A percentile compares a stretch with the other conserved stretches of the same genome.
These are phyloP conservation scores for Psittacula echo DNA, from an alignment of 2,797 vertebrate species.

Conservation along the genomic window DNA sequence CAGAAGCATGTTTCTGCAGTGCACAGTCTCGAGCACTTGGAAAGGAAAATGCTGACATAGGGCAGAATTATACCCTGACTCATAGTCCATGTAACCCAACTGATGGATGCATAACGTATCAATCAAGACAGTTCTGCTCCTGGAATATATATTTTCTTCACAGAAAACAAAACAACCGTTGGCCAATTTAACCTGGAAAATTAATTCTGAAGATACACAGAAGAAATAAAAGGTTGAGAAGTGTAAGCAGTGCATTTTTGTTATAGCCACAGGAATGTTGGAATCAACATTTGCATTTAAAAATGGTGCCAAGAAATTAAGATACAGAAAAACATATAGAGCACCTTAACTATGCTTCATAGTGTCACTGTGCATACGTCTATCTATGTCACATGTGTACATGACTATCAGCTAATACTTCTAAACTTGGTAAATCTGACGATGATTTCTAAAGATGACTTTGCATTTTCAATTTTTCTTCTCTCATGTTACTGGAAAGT, in stretches of 20 bases:
- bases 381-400: background rate
- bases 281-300: background rate
- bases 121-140: constrained; percentile 59
- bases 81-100: constrained; percentile 57
- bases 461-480: background rate
- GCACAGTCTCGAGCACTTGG: constrained; percentile 41
- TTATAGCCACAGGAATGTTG: background rate
- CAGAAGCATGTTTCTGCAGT: constrained; percentile 65
- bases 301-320: background rate
- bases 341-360: background rate
- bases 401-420: background rate
- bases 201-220: background rate
- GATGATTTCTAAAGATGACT: background rate
- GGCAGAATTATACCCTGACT: constrained; percentile 69
- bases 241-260: background rate
- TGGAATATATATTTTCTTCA: constrained; percentile 45
- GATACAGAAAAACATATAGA: background rate
- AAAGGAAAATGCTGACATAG: constrained; percentile 51
- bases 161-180: background rate
- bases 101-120: constrained; percentile 66
- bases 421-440: background rate
- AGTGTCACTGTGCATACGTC: background rate
- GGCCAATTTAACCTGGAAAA: constrained; percentile 25
- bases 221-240: background rate
- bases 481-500: background rate